Conservation (phyloP, 2,888 invertebrate genomes). For the Urechis unicinctus region DNA sequence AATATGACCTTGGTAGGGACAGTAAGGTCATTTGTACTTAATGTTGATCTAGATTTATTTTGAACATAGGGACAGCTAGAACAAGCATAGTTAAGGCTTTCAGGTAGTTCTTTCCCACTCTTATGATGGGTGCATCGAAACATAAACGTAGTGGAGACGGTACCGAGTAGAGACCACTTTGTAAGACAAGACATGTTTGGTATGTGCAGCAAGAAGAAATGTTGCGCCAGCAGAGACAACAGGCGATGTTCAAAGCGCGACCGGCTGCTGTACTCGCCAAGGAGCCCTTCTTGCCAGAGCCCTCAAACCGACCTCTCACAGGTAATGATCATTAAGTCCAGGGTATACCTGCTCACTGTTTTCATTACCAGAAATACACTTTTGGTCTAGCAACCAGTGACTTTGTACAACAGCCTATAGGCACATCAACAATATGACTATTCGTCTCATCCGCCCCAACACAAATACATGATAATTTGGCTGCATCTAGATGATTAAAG, state of each 20-base stretch:
- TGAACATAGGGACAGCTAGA: too few relatives aligned
- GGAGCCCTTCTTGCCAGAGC: slow-evolving; percentile 63
- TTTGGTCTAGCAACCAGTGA: background rate
- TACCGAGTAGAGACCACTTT: background rate
- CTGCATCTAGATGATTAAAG: background rate
- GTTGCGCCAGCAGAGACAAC: slow-evolving; percentile 33
- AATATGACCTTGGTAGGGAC: too few relatives aligned
- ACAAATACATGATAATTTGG: background rate
- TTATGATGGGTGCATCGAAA: background rate
- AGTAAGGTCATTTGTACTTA: too few relatives aligned
- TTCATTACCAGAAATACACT: too few relatives aligned
- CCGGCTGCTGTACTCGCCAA: slow-evolving; percentile 60
- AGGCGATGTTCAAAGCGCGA: slow-evolving; percentile 59
- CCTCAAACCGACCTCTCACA: slow-evolving; percentile 50
- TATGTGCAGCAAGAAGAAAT: slow-evolving; percentile 49
- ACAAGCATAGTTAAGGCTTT: too few relatives aligned
- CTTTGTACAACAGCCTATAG: background rate
- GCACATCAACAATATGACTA: too few relatives aligned
- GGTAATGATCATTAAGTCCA: too few relatives aligned
- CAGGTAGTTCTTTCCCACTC: too few relatives aligned
- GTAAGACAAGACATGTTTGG: background rate
- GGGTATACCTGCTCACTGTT: too few relatives aligned
- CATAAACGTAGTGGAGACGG: background rate
- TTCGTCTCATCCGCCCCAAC: too few relatives aligned
- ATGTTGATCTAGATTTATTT: too few relatives aligned